Percentiles rank a stretch among this genome's conserved stretches.
These are phyloP conservation scores for Lamprologus speciosus DNA, from an alignment of 2,113 vertebrate genomes.

Conservation along the genomic window DNA sequence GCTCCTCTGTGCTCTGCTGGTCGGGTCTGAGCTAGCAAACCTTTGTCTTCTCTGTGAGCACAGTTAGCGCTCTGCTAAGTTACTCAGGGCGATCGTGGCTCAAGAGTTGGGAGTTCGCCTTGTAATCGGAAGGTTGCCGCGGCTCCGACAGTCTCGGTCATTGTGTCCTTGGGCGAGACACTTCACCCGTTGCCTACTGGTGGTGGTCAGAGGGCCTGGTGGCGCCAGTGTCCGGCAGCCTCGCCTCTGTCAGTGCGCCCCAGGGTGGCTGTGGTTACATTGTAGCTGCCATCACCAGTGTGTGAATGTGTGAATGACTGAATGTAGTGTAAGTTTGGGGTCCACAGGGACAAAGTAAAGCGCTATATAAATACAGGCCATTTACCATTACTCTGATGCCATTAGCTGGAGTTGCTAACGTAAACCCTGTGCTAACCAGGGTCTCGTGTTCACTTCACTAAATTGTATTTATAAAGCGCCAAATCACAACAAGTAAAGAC, in stretches of 20 bases:
- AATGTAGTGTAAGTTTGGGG: rapidly evolving
- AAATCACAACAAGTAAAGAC: not conserved
- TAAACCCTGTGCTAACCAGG: not conserved
- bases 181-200: not conserved
- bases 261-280: rapidly evolving
- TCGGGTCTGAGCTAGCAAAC: not conserved
- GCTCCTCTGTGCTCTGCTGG: not conserved
- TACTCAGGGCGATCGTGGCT: not conserved
- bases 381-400: not conserved
- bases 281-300: not conserved
- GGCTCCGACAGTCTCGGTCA: rapidly evolving
- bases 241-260: not conserved
- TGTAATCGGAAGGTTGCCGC: not conserved
- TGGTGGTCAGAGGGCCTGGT: not conserved
- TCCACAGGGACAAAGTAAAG: not conserved
- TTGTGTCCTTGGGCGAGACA: rapidly evolving
- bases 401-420: not conserved
- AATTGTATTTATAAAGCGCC: not conserved
- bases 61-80: not conserved
- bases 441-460: not conserved
- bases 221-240: rapidly evolving
- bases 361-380: rapidly evolving
- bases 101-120: rapidly evolving
- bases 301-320: rapidly evolving
- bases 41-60: not conserved